Percentiles rank a stretch among this genome's conserved stretches.
These are phyloP conservation scores for Neosilurus hyrtlii DNA, from an alignment of 2,797 vertebrate species.

Conservation along the genomic window DNA sequence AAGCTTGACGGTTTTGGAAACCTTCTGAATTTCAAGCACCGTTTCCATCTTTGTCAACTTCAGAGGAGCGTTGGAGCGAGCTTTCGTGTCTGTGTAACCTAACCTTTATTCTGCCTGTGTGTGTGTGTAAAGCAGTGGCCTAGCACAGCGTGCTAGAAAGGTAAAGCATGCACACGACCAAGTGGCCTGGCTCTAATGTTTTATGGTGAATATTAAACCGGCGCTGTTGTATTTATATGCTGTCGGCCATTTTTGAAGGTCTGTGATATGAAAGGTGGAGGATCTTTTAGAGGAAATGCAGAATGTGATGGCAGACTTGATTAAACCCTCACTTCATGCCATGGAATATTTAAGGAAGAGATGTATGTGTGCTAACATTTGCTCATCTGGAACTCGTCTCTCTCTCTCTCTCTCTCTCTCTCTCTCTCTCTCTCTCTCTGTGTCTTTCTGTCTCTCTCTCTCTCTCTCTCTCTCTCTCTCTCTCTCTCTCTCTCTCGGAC, in stretches of 20 bases:
- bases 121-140: constrained; percentile 9
- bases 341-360: constrained; percentile 55
- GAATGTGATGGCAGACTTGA: constrained; percentile 47
- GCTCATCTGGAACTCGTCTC: constrained; percentile 44
- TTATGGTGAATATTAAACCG: constrained; percentile 49
- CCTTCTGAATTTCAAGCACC: constrained; percentile 59
- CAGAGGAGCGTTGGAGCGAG: constrained; percentile 53
- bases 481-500: constrained; percentile 16
- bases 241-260: constrained; percentile 31
- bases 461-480: constrained; percentile 15
- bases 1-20: constrained; percentile 58
- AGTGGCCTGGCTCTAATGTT: constrained; percentile 35
- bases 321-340: constrained; percentile 47
- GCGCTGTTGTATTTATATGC: constrained; percentile 52
- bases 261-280: constrained; percentile 19
- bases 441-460: neutral
- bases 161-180: constrained; percentile 41
- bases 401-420: neutral
- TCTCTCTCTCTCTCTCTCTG: neutral
- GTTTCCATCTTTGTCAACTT: constrained; percentile 61
- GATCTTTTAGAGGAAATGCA: constrained; percentile 38
- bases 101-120: constrained; percentile 52
- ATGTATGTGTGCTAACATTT: constrained; percentile 51
- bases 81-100: constrained; percentile 54
- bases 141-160: constrained; percentile 26